These are phyloP conservation scores for Macrotrachela quadricornifera DNA, from an alignment of 1,140 invertebrate genomes.

Conservation along the genomic window DNA sequence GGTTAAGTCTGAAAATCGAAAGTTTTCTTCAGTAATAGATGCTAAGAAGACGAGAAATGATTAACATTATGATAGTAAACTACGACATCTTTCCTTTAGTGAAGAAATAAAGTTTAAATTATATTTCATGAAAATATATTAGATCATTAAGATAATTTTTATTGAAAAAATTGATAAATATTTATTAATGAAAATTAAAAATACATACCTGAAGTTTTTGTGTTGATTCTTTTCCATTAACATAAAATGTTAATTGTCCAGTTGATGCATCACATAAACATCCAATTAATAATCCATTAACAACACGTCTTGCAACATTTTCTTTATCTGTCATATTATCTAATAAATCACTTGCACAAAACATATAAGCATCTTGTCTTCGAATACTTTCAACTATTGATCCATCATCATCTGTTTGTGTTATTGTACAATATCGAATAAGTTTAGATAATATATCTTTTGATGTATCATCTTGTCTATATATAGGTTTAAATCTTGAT, in stretches of 20 bases:
- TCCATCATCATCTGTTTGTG: background rate
- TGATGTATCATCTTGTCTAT: conserved; percentile 4
- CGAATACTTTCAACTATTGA: conserved; percentile 28
- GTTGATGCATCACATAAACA: conserved; percentile 74
- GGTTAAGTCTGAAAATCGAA: too few relatives aligned
- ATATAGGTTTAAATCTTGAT: conserved; percentile 48
- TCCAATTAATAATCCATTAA: conserved; percentile 59
- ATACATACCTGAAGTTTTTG: conserved; percentile 46
- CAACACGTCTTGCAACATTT: too few relatives aligned
- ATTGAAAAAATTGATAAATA: too few relatives aligned
- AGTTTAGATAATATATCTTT: conserved; percentile 5
- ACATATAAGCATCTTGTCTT: conserved; percentile 89
- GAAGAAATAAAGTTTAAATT: too few relatives aligned
- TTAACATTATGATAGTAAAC: too few relatives aligned
- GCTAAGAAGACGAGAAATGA: too few relatives aligned
- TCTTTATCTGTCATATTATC: background rate
- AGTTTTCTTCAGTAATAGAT: too few relatives aligned
- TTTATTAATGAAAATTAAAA: too few relatives aligned
- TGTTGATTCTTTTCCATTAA: conserved; percentile 83
- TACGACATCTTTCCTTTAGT: too few relatives aligned
- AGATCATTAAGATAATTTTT: too few relatives aligned
- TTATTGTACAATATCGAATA: conserved; percentile 14
- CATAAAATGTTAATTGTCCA: conserved; percentile 73
- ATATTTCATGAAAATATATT: too few relatives aligned
- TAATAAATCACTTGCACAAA: conserved; percentile 69